phyloP scores from a whole-genome alignment of 1,140 invertebrate species.

The Drosophila micromelanica region DNA sequence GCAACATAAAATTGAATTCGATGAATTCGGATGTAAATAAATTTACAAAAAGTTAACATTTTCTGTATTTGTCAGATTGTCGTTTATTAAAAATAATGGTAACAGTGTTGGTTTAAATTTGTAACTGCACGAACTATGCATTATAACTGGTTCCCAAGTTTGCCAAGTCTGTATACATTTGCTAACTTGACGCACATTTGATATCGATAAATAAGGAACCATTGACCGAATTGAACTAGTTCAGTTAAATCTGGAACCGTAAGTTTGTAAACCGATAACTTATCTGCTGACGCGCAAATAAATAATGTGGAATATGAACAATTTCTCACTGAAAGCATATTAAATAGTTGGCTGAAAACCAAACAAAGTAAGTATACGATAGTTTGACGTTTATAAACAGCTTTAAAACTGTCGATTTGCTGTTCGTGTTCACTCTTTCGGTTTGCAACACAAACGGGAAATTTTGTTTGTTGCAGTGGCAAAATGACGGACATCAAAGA shows the following conservation, averaged over 20 bases:
- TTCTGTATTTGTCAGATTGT: no score
- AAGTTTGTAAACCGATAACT: slow-evolving; percentile 16
- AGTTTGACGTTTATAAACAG: not conserved
- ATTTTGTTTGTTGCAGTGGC: slow-evolving; percentile 4
- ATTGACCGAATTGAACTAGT: not conserved
- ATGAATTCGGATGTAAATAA: no score
- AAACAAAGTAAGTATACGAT: slow-evolving; percentile 17
- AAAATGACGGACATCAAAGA: slow-evolving; percentile 66
- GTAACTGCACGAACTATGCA: no score
- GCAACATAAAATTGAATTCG: no score
- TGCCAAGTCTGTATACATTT: no score
- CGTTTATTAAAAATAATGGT: no score
- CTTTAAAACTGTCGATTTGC: not conserved
- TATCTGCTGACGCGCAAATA: slow-evolving; percentile 33
- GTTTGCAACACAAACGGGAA: not conserved
- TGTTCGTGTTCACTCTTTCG: not conserved
- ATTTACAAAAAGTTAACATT: no score
- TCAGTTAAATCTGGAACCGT: not conserved
- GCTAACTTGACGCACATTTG: no score
- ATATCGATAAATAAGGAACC: slow-evolving; percentile 1
- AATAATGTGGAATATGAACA: slow-evolving; percentile 18
- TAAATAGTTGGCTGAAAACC: slow-evolving; percentile 14
- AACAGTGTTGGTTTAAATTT: no score
- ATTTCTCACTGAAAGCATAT: slow-evolving; percentile 1
- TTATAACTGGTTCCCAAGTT: not conserved